Percentiles rank a stretch among this genome's conserved stretches.
These are phyloP conservation scores for Eledone cirrhosa DNA, from an alignment of 2,888 invertebrate species.

Conservation along the genomic window DNA sequence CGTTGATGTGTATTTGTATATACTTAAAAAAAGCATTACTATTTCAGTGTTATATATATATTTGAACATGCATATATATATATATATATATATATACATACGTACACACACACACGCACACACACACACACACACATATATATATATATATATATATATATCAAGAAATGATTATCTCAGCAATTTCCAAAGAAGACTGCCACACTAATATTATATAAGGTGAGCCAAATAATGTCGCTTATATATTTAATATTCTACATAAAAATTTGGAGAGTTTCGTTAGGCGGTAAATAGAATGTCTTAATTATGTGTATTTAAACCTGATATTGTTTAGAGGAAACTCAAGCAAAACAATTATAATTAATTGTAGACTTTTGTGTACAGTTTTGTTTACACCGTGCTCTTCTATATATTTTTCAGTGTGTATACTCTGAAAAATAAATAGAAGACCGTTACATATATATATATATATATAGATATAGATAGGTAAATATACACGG, in stretches of 20 bases:
- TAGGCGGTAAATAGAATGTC: not conserved
- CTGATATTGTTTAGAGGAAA: not conserved
- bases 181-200: too few species aligned
- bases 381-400: too few species aligned
- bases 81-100: not conserved
- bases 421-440: not conserved
- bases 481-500: not conserved
- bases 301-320: not conserved
- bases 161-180: not conserved
- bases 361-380: too few species aligned
- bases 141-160: slow-evolving; percentile 3
- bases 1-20: not conserved
- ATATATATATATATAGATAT: not conserved
- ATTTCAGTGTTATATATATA: not conserved
- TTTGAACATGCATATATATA: not conserved
- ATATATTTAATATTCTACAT: too few species aligned
- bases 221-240: too few species aligned
- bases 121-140: not conserved
- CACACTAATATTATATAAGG: too few species aligned
- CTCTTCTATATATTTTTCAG: not conserved
- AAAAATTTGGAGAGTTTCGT: not conserved
- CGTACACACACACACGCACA: not conserved
- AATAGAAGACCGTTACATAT: too few species aligned
- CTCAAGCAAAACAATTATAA: not conserved
- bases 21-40: not conserved